Conservation (phyloP, 1,140 invertebrate genomes). For the Mamestra configurata region DNA sequence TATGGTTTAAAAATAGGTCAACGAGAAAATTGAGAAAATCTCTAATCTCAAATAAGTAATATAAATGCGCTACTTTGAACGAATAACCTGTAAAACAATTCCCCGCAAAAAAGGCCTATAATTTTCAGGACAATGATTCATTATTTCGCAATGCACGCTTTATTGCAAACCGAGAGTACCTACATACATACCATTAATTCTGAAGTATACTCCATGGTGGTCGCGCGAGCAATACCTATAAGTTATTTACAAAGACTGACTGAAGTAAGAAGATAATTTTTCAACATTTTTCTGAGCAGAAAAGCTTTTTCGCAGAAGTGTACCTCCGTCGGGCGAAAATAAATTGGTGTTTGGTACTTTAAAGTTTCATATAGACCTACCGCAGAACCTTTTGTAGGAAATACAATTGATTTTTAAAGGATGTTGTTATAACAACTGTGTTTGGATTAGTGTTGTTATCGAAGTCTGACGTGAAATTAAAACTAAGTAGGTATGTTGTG, state of each 20-base stretch:
- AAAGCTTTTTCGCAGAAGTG: conserved; percentile 23
- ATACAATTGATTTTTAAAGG: background rate
- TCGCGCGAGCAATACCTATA: conserved; percentile 9
- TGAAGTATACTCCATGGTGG: conserved; percentile 6
- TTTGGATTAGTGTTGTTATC: too few relatives aligned
- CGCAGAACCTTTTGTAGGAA: background rate
- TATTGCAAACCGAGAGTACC: background rate
- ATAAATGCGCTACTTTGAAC: background rate
- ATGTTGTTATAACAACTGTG: background rate
- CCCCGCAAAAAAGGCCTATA: background rate
- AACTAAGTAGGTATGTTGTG: too few relatives aligned
- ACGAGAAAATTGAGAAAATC: too few relatives aligned
- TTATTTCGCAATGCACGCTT: background rate
- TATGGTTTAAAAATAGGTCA: too few relatives aligned
- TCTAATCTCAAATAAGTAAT: too few relatives aligned
- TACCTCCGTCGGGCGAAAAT: conserved; percentile 21
- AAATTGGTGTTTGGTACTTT: conserved; percentile 31
- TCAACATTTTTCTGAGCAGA: conserved; percentile 29
- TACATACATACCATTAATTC: conserved; percentile 24
- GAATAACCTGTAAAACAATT: background rate
- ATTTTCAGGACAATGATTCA: background rate
- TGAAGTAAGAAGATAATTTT: conserved; percentile 14
- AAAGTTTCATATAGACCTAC: conserved; percentile 25
- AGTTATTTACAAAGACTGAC: conserved; percentile 27
- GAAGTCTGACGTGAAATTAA: too few relatives aligned